Percentiles rank a stretch among this genome's conserved stretches.
Evolutionary conservation across 1,140 invertebrate species (phyloP).

Genomic region (Samia ricini): DNA sequence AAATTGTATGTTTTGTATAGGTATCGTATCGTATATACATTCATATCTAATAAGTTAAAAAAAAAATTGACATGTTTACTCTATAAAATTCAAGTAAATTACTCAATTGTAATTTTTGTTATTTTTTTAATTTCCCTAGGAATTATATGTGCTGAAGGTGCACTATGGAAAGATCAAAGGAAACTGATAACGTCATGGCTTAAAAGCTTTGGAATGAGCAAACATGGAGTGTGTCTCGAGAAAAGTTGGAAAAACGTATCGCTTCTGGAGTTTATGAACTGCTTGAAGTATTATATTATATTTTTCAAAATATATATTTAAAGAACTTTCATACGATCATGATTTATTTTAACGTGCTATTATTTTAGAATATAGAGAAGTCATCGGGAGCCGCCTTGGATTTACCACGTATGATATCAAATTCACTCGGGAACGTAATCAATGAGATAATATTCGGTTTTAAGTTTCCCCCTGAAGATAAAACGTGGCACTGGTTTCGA

Average conservation of each 20-base stretch:
- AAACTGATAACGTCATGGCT: constrained; percentile 85
- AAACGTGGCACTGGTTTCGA: constrained; percentile 86
- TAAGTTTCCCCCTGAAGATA: constrained; percentile 82
- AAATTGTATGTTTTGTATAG: too few relatives aligned
- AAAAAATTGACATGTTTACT: too few relatives aligned
- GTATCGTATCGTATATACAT: too few relatives aligned
- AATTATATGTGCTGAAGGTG: constrained; percentile 89
- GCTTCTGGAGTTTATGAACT: constrained; percentile 80
- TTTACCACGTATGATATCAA: constrained; percentile 75
- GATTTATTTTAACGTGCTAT: background rate
- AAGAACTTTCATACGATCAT: background rate
- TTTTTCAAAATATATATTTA: constrained; percentile 11
- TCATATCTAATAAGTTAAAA: too few relatives aligned
- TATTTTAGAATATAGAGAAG: constrained; percentile 53
- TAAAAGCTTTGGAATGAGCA: constrained; percentile 87
- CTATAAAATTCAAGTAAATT: too few relatives aligned
- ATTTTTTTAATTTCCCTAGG: constrained; percentile 82
- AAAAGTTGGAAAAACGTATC: constrained; percentile 83
- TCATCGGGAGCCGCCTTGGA: constrained; percentile 37
- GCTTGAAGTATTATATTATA: constrained; percentile 74
- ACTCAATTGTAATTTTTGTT: too few relatives aligned
- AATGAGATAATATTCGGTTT: constrained; percentile 88
- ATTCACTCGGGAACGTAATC: constrained; percentile 87
- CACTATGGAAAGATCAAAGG: constrained; percentile 89
- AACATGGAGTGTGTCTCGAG: constrained; percentile 79